These are phyloP conservation scores for Chaetops frenatus DNA, from an alignment of 2,113 vertebrate genomes.

Conservation along the genomic window DNA sequence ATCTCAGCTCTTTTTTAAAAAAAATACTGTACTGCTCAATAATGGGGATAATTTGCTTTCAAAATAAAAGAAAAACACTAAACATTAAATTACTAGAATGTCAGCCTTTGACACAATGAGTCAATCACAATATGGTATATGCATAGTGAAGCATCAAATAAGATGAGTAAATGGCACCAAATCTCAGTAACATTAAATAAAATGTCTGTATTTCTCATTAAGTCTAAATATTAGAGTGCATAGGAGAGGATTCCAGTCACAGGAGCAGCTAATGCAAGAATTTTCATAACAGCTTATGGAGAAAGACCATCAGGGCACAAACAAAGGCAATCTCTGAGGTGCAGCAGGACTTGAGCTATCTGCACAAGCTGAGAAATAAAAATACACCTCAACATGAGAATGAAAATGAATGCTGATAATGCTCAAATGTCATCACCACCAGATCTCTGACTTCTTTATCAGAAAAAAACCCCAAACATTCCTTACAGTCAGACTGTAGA, in stretches of 20 bases:
- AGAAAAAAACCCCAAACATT: neutral
- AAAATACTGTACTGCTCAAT: neutral
- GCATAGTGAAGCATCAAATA: neutral
- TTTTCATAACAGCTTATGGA: neutral
- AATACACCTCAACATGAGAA: slow-evolving; percentile 56
- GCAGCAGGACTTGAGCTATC: slow-evolving; percentile 11
- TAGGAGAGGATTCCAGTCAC: neutral
- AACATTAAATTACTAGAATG: neutral
- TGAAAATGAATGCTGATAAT: slow-evolving; percentile 42
- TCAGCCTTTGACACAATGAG: neutral
- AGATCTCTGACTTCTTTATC: slow-evolving; percentile 51
- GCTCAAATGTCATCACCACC: slow-evolving; percentile 63
- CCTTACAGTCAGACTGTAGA: neutral
- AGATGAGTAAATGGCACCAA: neutral
- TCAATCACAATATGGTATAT: neutral
- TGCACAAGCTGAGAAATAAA: slow-evolving; percentile 33
- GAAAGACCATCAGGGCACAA: neutral
- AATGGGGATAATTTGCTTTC: neutral
- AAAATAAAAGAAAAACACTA: neutral
- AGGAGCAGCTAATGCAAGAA: slow-evolving; percentile 12
- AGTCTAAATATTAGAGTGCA: neutral
- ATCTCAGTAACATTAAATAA: slow-evolving; percentile 1
- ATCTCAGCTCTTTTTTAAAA: neutral
- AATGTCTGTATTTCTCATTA: slow-evolving; percentile 8
- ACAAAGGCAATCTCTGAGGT: neutral